A percentile compares a stretch with the other conserved stretches of the same genome.
phyloP scores from a whole-genome alignment of 2,113 vertebrate genomes.

The Nanorana parkeri region DNA sequence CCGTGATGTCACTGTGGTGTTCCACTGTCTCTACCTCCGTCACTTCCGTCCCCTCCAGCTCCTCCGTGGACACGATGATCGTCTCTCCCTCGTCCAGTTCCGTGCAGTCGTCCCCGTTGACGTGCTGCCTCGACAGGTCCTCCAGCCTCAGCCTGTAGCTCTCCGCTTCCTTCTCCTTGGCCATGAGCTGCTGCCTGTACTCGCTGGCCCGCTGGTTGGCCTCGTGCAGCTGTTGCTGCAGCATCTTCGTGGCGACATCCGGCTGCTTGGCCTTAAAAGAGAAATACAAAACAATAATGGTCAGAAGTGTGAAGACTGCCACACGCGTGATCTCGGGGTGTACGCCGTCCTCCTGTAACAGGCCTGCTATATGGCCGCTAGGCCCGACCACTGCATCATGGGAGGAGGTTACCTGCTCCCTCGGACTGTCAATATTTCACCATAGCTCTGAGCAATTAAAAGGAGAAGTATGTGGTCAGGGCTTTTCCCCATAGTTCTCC shows the following conservation, averaged over 20 bases:
- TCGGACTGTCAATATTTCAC: too few relatives aligned
- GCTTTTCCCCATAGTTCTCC: too few relatives aligned
- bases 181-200: constrained; percentile 82
- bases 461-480: too few relatives aligned
- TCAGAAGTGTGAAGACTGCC: too few relatives aligned
- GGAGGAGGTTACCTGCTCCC: too few relatives aligned
- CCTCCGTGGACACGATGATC: constrained; percentile 74
- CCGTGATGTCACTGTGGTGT: constrained; percentile 44
- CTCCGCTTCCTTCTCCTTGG: constrained; percentile 87
- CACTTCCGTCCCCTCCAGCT: constrained; percentile 60
- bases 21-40: constrained; percentile 61
- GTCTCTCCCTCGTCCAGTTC: constrained; percentile 66
- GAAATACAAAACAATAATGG: not conserved
- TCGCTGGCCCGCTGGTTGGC: constrained; percentile 83
- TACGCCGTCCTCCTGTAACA: too few relatives aligned
- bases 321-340: too few relatives aligned
- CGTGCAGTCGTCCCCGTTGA: constrained; percentile 56
- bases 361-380: too few relatives aligned
- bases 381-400: too few relatives aligned
- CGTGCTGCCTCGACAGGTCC: constrained; percentile 77
- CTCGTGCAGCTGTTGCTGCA: constrained; percentile 83
- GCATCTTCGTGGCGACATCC: constrained; percentile 65
- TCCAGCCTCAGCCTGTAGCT: constrained; percentile 81
- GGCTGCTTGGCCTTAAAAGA: constrained; percentile 58
- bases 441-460: too few relatives aligned